These are phyloP conservation scores for Macrostomum lignano DNA, from an alignment of 1,140 invertebrate genomes.

Conservation along the genomic window DNA sequence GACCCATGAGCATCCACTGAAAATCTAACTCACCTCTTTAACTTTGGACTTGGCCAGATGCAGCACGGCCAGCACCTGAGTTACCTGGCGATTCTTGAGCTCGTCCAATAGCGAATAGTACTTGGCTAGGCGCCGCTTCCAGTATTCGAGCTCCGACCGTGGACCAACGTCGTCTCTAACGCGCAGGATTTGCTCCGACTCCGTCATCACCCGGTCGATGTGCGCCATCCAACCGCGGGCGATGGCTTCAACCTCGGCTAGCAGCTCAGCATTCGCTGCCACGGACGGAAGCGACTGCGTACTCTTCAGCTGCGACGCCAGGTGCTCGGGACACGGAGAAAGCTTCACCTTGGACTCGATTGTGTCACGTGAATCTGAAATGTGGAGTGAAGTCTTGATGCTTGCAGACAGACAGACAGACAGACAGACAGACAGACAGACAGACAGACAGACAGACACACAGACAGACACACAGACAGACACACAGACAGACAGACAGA, in stretches of 20 bases:
- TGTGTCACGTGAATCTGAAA: too few relatives aligned
- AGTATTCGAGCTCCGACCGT: conserved; percentile 1
- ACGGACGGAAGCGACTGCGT: too few relatives aligned
- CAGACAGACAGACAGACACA: too few relatives aligned
- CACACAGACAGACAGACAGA: too few relatives aligned
- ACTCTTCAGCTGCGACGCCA: too few relatives aligned
- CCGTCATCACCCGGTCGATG: conserved; percentile 26
- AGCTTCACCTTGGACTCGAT: too few relatives aligned
- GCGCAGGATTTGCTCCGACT: conserved; percentile 43
- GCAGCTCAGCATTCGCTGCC: conserved; percentile 21
- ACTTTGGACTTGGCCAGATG: conserved; percentile 49
- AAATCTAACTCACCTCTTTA: conserved; percentile 37
- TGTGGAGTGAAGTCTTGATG: too few relatives aligned
- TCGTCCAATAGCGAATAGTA: conserved; percentile 36
- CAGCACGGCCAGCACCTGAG: conserved; percentile 37
- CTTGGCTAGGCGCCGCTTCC: not conserved
- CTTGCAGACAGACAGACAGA: too few relatives aligned
- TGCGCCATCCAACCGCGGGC: conserved; percentile 27
- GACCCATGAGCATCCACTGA: conserved; percentile 55
- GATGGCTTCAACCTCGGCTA: conserved; percentile 22
- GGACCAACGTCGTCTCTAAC: conserved; percentile 50
- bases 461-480: too few relatives aligned
- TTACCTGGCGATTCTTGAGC: conserved; percentile 45
- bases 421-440: too few relatives aligned
- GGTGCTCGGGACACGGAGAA: too few relatives aligned